A percentile compares a stretch with the other conserved stretches of the same genome.
phyloP scores from a whole-genome alignment of 2,888 invertebrate species.

The Synanthedon tipuliformis region DNA sequence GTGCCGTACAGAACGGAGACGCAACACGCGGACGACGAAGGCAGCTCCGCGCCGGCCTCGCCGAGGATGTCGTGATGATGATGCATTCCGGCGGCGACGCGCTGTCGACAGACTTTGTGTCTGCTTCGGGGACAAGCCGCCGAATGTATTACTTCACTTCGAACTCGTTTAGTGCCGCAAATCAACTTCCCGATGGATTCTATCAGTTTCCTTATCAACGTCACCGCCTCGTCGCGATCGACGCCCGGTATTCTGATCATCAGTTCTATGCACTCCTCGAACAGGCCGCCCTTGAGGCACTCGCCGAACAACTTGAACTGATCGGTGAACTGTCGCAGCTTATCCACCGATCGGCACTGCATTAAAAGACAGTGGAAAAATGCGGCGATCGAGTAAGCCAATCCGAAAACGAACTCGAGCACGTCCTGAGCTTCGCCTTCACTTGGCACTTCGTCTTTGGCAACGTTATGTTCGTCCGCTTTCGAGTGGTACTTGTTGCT shows the following conservation, averaged over 20 bases:
- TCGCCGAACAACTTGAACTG: constrained; percentile 71
- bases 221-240: constrained; percentile 39
- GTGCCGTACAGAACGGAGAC: constrained; percentile 69
- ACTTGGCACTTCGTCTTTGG: constrained; percentile 19
- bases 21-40: constrained; percentile 62
- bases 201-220: constrained; percentile 63
- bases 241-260: constrained; percentile 62
- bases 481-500: constrained; percentile 28
- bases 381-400: constrained; percentile 69
- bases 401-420: constrained; percentile 72
- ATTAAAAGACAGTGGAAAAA: constrained; percentile 72
- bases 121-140: constrained; percentile 60
- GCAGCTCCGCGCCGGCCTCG: constrained; percentile 43
- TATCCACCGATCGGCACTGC: constrained; percentile 64
- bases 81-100: constrained; percentile 57
- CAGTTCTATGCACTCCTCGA: constrained; percentile 66
- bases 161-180: constrained; percentile 66
- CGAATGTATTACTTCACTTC: constrained; percentile 68
- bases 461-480: constrained; percentile 24
- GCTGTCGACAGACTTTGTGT: constrained; percentile 61
- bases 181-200: constrained; percentile 69
- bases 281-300: constrained; percentile 68
- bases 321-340: constrained; percentile 67
- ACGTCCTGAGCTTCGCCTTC: constrained; percentile 59
- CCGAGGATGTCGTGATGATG: constrained; percentile 73